Conservation (phyloP, 2,113 vertebrate species). For the Calyptomena viridis region DNA sequence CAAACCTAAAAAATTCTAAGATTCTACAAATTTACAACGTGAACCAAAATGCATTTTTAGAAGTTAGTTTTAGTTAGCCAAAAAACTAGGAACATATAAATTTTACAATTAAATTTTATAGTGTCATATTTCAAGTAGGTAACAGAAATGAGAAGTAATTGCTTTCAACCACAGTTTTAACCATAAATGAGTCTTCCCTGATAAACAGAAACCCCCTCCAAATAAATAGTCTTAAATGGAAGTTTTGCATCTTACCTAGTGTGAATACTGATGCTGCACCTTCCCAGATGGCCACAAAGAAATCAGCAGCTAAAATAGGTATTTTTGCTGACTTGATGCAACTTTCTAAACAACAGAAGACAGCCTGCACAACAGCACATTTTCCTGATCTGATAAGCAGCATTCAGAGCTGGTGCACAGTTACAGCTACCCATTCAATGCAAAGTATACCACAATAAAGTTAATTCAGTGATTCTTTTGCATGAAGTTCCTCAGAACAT, state of each 20-base stretch:
- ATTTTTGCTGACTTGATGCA: constrained; percentile 16
- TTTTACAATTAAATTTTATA: not conserved
- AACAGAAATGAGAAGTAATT: not conserved
- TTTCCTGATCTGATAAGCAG: not conserved
- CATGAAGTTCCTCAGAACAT: not conserved
- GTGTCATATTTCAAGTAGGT: not conserved
- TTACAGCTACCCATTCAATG: not conserved
- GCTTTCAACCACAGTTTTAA: not conserved
- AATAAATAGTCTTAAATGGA: not conserved
- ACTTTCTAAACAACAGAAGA: constrained; percentile 37
- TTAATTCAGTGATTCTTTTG: not conserved
- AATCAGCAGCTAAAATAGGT: not conserved
- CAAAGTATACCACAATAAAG: not conserved
- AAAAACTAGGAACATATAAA: not conserved
- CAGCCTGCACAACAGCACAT: not conserved
- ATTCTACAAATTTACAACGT: not conserved
- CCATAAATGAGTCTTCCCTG: not conserved
- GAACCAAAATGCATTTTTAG: not conserved
- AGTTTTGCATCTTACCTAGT: constrained; percentile 26
- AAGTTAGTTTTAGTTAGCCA: not conserved
- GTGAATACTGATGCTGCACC: not conserved
- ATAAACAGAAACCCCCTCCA: not conserved
- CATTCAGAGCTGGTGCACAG: not conserved
- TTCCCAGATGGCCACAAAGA: not conserved
- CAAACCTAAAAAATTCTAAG: not conserved